These are phyloP conservation scores for Ptilonorhynchus violaceus DNA, from an alignment of 2,113 vertebrate species.

Conservation along the genomic window DNA sequence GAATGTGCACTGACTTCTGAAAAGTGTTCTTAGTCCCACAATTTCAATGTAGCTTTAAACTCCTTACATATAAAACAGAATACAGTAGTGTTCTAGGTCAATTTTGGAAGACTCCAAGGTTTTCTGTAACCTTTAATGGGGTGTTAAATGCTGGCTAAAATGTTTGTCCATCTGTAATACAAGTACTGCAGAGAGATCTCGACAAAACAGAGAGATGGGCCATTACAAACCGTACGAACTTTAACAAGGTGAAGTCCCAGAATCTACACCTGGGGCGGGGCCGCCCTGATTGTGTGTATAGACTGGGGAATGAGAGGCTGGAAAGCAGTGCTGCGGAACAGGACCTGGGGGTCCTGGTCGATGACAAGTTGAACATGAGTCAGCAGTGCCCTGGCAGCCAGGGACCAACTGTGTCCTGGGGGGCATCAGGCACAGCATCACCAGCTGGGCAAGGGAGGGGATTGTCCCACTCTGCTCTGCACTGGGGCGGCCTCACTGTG, in stretches of 20 bases:
- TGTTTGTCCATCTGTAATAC: neutral
- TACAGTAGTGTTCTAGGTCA: neutral
- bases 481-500: rapidly evolving
- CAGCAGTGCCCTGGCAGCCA: neutral
- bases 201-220: neutral
- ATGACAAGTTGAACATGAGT: rapidly evolving
- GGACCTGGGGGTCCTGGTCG: rapidly evolving
- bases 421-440: rapidly evolving
- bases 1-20: neutral
- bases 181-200: neutral
- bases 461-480: neutral
- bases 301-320: neutral
- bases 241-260: neutral
- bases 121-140: neutral
- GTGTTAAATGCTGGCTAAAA: neutral
- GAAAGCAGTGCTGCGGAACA: rapidly evolving
- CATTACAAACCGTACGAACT: neutral
- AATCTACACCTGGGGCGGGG: neutral
- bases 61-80: neutral
- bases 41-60: neutral
- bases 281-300: neutral
- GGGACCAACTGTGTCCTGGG: rapidly evolving
- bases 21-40: neutral
- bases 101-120: neutral
- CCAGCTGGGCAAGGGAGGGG: neutral